Base-by-base conservation (phyloP, 2,888 invertebrate genomes). In the Lypha dubia region DNA sequence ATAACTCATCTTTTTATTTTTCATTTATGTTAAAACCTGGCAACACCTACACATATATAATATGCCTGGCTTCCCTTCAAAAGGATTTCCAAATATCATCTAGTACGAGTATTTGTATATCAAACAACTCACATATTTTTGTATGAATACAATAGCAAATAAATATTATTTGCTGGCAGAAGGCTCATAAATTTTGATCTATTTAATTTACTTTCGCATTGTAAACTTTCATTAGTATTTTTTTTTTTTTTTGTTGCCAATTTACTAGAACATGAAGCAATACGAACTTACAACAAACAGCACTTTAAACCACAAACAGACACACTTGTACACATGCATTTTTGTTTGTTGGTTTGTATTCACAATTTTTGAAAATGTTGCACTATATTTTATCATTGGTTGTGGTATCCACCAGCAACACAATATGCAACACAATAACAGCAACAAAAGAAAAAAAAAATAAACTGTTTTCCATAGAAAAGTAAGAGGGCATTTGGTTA, bases 201-300 rank as follows among this genome's bases (percentile, higher is more conserved):
- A 81, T 84, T 84, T 81, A 81, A 84, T 84, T 84, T 84, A 77
- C 77, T 81, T 84, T 84, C 81, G 73, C 73, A 84, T 80, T 80
- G 80, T 84, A 80, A 84, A 84, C 68, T 84, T 84, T 73, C 80
- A 84, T 81, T 84, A 81, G 77, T 84, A n/a, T n/a, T n/a, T n/a
- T n/a, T n/a, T n/a, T n/a, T n/a, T n/a, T n/a, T n/a, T n/a, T n/a
- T 77, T 70, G 58, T 49, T 79, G 68, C 81, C 84, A 84, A 84
- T 84, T 81, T 84, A 77, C 76, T 67, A 28, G 28, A 4, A 53
- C 60, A 65, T 22, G 63, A 22, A 44, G 58, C 49, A 46, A 17
- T 51, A 65, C 8, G 41, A 60, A 32, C 28, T 53, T 51, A 51
- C 32, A 11, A 41, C 70, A 49, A 65, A 32, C 11, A 51, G 49